Evolutionary conservation across 1,140 invertebrate genomes (phyloP).

Genomic region (Sitophilus oryzae): DNA sequence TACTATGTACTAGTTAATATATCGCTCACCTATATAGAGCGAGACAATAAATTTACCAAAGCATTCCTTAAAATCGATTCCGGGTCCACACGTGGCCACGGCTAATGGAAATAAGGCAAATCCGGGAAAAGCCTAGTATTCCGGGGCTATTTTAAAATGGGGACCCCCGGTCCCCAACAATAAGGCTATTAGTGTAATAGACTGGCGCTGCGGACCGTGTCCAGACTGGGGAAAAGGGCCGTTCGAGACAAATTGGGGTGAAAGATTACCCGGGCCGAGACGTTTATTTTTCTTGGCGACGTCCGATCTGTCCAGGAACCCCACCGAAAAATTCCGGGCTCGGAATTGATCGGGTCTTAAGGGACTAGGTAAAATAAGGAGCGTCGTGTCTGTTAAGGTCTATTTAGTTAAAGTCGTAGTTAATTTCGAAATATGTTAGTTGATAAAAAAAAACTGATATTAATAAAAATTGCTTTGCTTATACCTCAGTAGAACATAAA

Average conservation of each 20-base stretch:
- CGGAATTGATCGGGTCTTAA: not conserved
- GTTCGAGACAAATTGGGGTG: constrained; percentile 43
- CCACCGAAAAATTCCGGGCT: not conserved
- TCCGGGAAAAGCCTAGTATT: not conserved
- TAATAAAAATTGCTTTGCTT: no score
- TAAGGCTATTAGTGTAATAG: constrained; percentile 43
- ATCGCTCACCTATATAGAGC: no score
- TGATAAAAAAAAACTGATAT: no score
- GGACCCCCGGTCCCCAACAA: constrained; percentile 35
- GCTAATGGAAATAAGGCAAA: not conserved
- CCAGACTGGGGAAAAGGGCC: constrained; percentile 39
- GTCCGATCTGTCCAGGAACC: constrained; percentile 15
- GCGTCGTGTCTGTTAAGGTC: not conserved
- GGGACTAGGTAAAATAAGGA: not conserved
- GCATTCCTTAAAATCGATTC: not conserved
- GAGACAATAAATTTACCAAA: no score
- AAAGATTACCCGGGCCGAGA: constrained; percentile 37
- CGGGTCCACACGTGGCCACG: not conserved
- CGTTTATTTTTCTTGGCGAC: constrained; percentile 33
- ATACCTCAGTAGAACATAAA: no score
- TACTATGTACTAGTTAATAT: no score
- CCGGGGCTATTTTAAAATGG: constrained; percentile 36
- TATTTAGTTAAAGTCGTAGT: not conserved
- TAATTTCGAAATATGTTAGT: no score
- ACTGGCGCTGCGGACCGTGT: constrained; percentile 39